These are phyloP conservation scores for Aelia acuminata DNA, from an alignment of 2,888 invertebrate genomes.

Conservation along the genomic window DNA sequence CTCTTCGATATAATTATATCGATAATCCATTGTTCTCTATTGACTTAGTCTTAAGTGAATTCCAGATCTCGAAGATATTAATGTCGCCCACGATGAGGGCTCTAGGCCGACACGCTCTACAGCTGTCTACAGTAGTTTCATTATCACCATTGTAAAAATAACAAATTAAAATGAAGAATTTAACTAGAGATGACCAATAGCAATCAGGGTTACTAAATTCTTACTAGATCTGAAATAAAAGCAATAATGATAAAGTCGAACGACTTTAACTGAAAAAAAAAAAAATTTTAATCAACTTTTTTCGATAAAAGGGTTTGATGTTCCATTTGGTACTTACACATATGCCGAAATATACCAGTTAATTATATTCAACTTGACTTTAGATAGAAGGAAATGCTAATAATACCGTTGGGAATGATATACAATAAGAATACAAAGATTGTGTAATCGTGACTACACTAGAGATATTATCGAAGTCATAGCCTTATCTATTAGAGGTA, in stretches of 20 bases:
- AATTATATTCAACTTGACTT: neutral
- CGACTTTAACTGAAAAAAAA: too few relatives aligned
- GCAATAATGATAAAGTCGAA: too few relatives aligned
- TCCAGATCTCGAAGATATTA: constrained; percentile 18
- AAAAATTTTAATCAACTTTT: too few relatives aligned
- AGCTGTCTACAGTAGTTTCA: neutral
- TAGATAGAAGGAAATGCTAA: neutral
- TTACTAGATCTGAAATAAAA: too few relatives aligned
- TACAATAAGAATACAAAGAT: neutral
- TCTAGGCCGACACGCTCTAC: neutral
- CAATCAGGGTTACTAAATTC: too few relatives aligned
- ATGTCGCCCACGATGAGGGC: neutral
- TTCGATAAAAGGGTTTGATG: too few relatives aligned
- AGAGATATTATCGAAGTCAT: constrained; percentile 15
- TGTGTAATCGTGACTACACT: neutral
- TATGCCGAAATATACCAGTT: too few relatives aligned
- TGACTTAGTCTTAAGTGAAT: constrained; percentile 41
- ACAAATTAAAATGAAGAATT: too few relatives aligned
- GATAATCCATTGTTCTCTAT: constrained; percentile 44
- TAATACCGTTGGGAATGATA: neutral
- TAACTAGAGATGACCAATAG: too few relatives aligned
- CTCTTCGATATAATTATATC: constrained; percentile 26
- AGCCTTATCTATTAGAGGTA: neutral
- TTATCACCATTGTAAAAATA: neutral
- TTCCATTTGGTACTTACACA: too few relatives aligned